These are phyloP conservation scores for Drosophila jambulina DNA, from an alignment of 1,140 invertebrate genomes.

Conservation along the genomic window DNA sequence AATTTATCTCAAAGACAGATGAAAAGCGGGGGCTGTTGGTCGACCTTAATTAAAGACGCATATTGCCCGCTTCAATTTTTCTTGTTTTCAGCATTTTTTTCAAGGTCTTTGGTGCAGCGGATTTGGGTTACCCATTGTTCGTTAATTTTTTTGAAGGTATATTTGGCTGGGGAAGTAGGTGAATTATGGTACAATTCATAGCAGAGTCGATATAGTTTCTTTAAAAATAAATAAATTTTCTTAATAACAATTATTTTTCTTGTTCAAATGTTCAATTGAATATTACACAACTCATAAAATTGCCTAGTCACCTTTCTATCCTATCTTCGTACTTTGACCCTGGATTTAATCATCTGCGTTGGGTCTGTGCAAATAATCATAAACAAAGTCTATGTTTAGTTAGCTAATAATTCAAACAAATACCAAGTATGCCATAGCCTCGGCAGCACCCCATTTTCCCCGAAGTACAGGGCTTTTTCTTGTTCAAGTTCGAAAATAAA, in stretches of 20 bases:
- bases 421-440: not conserved
- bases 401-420: not conserved
- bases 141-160: not conserved
- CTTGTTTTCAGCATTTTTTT: conserved; percentile 25
- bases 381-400: not conserved
- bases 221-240: too few species aligned
- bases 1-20: conserved; percentile 73
- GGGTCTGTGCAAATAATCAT: conserved; percentile 1
- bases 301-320: not conserved
- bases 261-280: too few species aligned
- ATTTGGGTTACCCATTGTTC: conserved; percentile 2
- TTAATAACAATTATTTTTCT: not conserved
- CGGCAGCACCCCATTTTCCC: not conserved
- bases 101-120: not conserved
- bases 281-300: not conserved
- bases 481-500: conserved; percentile 15
- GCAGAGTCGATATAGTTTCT: not conserved
- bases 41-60: conserved; percentile 80
- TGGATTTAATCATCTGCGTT: not conserved
- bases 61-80: conserved; percentile 58
- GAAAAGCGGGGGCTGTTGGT: conserved; percentile 27
- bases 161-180: not conserved
- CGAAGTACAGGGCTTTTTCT: not conserved
- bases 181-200: not conserved
- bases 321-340: not conserved